Evolutionary conservation across 2,797 vertebrate species (phyloP), one percentile per base, ranked within the genome.

Genomic region (Adelosebastes latens): DNA sequence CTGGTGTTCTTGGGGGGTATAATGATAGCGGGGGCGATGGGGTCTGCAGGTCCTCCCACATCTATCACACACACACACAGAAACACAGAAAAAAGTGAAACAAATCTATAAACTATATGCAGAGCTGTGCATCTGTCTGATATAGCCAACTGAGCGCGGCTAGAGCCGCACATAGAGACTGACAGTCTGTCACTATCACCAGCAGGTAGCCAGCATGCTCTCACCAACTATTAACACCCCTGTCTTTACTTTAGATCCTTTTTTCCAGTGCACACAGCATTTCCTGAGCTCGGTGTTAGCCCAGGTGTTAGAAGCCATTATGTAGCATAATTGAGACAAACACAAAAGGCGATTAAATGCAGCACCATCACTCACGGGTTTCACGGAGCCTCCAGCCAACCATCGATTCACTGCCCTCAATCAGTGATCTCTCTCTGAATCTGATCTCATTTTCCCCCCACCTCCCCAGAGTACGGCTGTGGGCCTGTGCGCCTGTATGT

Each of bases 1-100:
- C 98, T 99, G 83, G 97, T 99, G 95, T 99, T 99, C 92, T 94
- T 97, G 8, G 98, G 98, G 0, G 98, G 94, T 81, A 99, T 92
- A 79, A 99, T 97, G 93, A 99, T 98, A 67, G 96, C 96, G 32
- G 98, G 98, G 9, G 97, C 98, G 0, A 99, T 98, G 85, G 98
- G 98, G 90, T 99, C 98, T 0, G 98, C 98, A 0, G 98, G 97
- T 2, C 98, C 98, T 31, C 97, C 97, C 2, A 98, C 95, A 10
- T 99, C 98, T 99, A 86, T 75, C 78, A 74, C 29, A 67, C 78
- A 74, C 29, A 66, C 29, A 67, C n/a, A 75, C 18, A 87, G 49
- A 79, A 72, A 85, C 1, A 63, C 58, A 75, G 20, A 81, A 27
- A 79, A 70, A 78, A 24, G 32, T 72, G 34, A 83, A 80, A 29